Conservation (phyloP, 1,140 invertebrate genomes). For the Calliopsis andreniformis region DNA sequence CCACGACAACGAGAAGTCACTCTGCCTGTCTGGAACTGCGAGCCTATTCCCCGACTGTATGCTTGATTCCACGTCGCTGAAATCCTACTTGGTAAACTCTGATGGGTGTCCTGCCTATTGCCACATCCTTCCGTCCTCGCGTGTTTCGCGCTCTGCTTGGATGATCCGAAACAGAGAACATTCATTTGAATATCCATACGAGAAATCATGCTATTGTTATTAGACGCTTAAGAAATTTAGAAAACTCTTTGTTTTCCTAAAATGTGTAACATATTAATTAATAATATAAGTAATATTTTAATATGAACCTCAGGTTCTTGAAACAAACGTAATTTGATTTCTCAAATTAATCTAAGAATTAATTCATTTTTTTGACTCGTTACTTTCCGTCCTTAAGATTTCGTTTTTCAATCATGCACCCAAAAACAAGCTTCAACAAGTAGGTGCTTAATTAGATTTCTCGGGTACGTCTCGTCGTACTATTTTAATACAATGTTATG, state of each 20-base stretch:
- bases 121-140: conserved; percentile 13
- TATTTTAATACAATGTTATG: neutral
- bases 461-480: no score
- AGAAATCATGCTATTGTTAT: no score
- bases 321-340: no score
- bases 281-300: no score
- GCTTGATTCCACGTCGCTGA: conserved; percentile 67
- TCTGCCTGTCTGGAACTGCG: conserved; percentile 54
- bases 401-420: neutral
- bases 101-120: conserved; percentile 60
- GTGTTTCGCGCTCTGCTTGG: neutral
- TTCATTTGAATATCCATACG: conserved; percentile 2
- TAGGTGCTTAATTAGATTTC: conserved; percentile 1
- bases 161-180: conserved; percentile 24
- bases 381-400: no score
- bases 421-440: neutral
- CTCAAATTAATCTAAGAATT: no score
- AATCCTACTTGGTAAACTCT: conserved; percentile 56
- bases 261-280: no score
- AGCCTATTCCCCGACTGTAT: conserved; percentile 40
- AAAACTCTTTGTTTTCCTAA: no score
- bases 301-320: no score
- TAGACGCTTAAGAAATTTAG: no score
- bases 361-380: no score
- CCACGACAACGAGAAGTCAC: conserved; percentile 75